Percentiles rank a stretch among this genome's conserved stretches.
phyloP scores from a whole-genome alignment of 2,797 vertebrate genomes.

The Mormyrops attenuatus region DNA sequence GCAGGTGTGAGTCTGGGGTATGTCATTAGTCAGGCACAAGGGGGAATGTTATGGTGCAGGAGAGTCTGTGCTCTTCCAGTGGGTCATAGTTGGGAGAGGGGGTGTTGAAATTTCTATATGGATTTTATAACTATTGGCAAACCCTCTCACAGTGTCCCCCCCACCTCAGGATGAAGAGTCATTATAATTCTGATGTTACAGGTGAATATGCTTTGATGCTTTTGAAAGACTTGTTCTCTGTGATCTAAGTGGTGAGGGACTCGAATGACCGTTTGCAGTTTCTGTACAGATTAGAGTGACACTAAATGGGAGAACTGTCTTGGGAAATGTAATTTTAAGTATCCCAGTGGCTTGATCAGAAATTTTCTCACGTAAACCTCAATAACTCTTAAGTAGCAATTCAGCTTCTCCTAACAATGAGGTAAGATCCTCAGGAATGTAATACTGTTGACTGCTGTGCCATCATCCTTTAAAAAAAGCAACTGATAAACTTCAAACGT shows the following conservation, averaged over 20 bases:
- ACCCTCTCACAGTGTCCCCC: background rate
- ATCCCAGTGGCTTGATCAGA: background rate
- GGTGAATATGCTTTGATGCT: background rate
- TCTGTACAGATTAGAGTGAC: background rate
- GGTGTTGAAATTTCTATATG: background rate
- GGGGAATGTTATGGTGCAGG: background rate
- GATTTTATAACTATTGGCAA: background rate
- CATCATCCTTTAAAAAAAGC: background rate
- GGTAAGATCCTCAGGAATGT: background rate
- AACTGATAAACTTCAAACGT: background rate
- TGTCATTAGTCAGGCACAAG: background rate
- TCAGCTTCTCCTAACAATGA: background rate
- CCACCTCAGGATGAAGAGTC: background rate
- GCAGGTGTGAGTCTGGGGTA: background rate
- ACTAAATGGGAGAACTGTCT: background rate
- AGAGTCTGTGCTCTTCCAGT: background rate
- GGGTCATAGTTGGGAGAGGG: background rate
- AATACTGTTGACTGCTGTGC: background rate
- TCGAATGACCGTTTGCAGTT: background rate
- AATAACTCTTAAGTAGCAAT: background rate
- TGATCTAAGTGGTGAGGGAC: background rate
- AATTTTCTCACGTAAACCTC: background rate
- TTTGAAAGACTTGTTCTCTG: background rate
- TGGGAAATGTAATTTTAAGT: background rate
- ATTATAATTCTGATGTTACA: background rate